Evolutionary conservation across 2,113 vertebrate genomes (phyloP).

Genomic region (Sisor rabdophorus): DNA sequence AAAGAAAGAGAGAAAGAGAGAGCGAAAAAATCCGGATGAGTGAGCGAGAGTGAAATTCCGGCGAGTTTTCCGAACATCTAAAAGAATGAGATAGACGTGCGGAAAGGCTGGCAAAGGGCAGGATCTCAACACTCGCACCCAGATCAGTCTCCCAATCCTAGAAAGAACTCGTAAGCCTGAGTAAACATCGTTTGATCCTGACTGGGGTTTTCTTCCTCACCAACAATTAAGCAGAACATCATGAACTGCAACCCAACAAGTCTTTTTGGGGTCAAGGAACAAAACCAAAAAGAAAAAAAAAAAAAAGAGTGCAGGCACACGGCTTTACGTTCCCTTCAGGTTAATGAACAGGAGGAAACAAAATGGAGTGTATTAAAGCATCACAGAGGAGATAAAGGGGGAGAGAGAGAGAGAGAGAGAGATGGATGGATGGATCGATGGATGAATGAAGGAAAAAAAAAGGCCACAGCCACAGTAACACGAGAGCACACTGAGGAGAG

Average conservation of each 20-base stretch:
- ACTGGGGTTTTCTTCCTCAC: background rate
- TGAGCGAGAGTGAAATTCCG: slow-evolving; percentile 25
- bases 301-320: too few relatives aligned
- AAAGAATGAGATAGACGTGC: too few relatives aligned
- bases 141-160: slow-evolving; percentile 2
- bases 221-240: too few relatives aligned
- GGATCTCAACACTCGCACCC: background rate
- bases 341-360: background rate
- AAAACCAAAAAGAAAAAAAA: background rate
- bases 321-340: background rate
- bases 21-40: slow-evolving; percentile 35
- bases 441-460: too few relatives aligned
- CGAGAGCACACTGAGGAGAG: slow-evolving; percentile 49
- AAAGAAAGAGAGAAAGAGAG: slow-evolving; percentile 20
- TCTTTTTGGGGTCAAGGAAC: background rate
- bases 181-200: background rate
- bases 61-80: slow-evolving; percentile 33
- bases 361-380: background rate
- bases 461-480: slow-evolving; percentile 28
- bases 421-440: too few relatives aligned
- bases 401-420: slow-evolving; percentile 18
- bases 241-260: slow-evolving; percentile 4
- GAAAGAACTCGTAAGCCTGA: background rate
- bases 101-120: too few relatives aligned
- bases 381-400: background rate